These are phyloP conservation scores for Esox masquinongy DNA, from an alignment of 2,797 vertebrate genomes.

Conservation along the genomic window DNA sequence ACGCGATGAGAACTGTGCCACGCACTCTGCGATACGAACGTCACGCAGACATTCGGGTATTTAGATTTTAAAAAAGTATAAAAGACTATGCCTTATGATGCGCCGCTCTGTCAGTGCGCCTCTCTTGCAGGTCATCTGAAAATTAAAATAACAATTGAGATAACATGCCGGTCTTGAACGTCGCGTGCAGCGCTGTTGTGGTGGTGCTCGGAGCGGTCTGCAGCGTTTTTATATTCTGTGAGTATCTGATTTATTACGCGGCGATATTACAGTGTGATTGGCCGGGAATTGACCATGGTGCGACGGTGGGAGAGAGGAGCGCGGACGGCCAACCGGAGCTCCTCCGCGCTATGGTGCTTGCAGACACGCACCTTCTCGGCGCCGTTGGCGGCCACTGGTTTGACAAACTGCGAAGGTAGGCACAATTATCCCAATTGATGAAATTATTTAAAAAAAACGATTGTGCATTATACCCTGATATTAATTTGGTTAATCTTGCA, in stretches of 20 bases:
- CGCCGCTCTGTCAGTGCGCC: constrained; percentile 63
- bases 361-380: constrained; percentile 93
- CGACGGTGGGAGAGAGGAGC: constrained; percentile 51
- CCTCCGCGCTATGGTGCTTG: constrained; percentile 87
- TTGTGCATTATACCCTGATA: no score
- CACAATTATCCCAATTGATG: no score
- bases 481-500: background rate
- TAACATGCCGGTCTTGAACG: constrained; percentile 64
- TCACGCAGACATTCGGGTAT: constrained; percentile 38
- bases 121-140: constrained; percentile 50
- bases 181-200: constrained; percentile 54
- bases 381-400: constrained; percentile 93
- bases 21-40: constrained; percentile 39
- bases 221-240: constrained; percentile 84
- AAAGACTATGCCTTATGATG: constrained; percentile 61
- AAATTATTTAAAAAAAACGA: no score
- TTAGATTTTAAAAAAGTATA: constrained; percentile 43
- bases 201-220: constrained; percentile 64
- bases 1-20: background rate
- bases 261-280: constrained; percentile 85
- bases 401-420: constrained; percentile 90
- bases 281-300: constrained; percentile 70
- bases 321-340: constrained; percentile 47
- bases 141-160: constrained; percentile 43
- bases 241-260: constrained; percentile 90